A percentile compares a stretch with the other conserved stretches of the same genome.
These are phyloP conservation scores for Junco hyemalis DNA, from an alignment of 2,113 vertebrate species.

Conservation along the genomic window DNA sequence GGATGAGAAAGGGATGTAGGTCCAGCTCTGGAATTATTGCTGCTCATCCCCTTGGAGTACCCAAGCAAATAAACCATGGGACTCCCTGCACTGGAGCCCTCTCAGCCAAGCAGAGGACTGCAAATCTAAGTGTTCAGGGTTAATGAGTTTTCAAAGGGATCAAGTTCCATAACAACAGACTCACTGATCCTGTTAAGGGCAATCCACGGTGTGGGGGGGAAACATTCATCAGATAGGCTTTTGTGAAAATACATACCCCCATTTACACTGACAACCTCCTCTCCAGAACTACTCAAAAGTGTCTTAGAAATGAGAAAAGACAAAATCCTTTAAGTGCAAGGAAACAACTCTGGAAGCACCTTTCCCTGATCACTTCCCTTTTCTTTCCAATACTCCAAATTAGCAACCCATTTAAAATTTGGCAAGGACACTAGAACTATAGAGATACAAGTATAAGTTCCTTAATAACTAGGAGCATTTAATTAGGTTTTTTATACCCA, in stretches of 20 bases:
- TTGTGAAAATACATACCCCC: background rate
- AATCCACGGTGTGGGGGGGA: background rate
- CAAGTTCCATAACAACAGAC: background rate
- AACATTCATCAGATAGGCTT: background rate
- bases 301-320: background rate
- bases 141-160: background rate
- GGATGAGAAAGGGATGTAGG: background rate
- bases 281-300: background rate
- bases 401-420: background rate
- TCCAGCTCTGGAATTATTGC: background rate
- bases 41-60: background rate
- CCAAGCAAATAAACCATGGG: background rate
- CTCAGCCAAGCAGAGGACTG: background rate
- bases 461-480: background rate
- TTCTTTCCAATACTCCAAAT: background rate
- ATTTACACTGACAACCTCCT: background rate
- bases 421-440: background rate
- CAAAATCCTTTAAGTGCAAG: background rate
- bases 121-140: background rate
- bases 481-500: background rate
- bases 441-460: background rate
- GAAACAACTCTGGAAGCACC: background rate
- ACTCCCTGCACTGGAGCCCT: background rate
- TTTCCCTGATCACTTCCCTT: background rate
- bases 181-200: background rate